phyloP scores from a whole-genome alignment of 2,888 invertebrate species.

The Heliothis peltigera region DNA sequence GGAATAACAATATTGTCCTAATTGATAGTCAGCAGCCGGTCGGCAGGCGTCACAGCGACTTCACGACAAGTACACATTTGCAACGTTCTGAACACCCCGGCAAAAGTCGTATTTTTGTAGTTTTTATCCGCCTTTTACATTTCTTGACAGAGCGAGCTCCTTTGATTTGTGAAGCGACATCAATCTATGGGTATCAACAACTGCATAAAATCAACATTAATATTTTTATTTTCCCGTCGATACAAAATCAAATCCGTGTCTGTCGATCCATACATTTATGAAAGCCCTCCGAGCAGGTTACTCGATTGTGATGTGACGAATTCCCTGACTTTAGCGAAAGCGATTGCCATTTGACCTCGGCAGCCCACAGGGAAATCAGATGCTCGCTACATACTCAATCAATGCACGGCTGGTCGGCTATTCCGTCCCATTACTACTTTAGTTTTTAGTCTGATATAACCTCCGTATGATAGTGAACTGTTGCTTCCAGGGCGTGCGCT shows the following conservation, averaged over 20 bases:
- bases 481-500: neutral
- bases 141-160: neutral
- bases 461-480: neutral
- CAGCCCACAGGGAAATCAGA: constrained; percentile 54
- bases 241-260: constrained; percentile 39
- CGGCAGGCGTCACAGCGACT: constrained; percentile 10
- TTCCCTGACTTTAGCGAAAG: constrained; percentile 24
- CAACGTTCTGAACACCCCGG: constrained; percentile 1
- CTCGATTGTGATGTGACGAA: constrained; percentile 37
- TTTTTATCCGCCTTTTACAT: neutral
- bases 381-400: constrained; percentile 50
- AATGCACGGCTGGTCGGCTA: constrained; percentile 29
- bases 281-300: constrained; percentile 23
- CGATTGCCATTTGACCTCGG: constrained; percentile 50
- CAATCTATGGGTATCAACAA: constrained; percentile 1
- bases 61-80: constrained; percentile 14
- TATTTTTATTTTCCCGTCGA: constrained; percentile 23
- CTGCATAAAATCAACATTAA: neutral
- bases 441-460: constrained; percentile 11
- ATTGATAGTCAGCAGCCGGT: constrained; percentile 50
- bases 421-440: constrained; percentile 22
- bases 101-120: neutral
- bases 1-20: constrained; percentile 59
- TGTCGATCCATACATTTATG: constrained; percentile 23
- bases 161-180: neutral